Evolutionary conservation across 2,888 invertebrate species (phyloP).

Genomic region (Norana najaformis): DNA sequence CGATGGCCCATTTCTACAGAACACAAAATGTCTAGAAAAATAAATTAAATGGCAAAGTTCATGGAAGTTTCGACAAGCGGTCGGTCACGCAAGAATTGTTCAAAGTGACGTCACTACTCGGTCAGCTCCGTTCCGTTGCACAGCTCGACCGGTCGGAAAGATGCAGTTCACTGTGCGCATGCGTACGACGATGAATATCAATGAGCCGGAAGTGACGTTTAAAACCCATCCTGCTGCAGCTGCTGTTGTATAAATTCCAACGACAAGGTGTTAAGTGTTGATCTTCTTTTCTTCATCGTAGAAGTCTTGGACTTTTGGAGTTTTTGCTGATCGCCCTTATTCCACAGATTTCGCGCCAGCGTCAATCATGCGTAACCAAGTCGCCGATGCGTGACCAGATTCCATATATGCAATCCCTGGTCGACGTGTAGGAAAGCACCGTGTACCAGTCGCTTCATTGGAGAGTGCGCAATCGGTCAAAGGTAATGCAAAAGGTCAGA

Average conservation of each 20-base stretch:
- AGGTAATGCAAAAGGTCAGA: not conserved
- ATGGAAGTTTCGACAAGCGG: not conserved
- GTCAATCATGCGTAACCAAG: not conserved
- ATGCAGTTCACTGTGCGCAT: not conserved
- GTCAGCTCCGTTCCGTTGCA: not conserved
- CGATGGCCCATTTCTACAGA: not conserved
- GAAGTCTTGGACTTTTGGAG: too few species aligned
- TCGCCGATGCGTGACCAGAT: not conserved
- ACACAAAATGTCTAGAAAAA: not conserved
- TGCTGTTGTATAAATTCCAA: not conserved
- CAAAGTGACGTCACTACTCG: not conserved
- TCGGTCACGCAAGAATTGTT: not conserved
- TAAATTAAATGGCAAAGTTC: constrained; percentile 13
- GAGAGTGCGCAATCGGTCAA: not conserved
- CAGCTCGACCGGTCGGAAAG: not conserved
- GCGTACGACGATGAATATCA: not conserved
- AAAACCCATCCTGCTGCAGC: not conserved
- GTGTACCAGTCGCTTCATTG: not conserved
- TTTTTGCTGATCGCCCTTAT: not conserved
- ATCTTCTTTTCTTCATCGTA: not conserved
- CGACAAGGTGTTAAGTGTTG: not conserved
- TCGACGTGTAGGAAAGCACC: not conserved
- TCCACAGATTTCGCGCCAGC: not conserved
- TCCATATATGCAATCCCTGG: not conserved
- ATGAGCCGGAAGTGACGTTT: not conserved